Base-by-base conservation (phyloP, 2,888 invertebrate genomes). In the Falcaria lacertinaria region DNA sequence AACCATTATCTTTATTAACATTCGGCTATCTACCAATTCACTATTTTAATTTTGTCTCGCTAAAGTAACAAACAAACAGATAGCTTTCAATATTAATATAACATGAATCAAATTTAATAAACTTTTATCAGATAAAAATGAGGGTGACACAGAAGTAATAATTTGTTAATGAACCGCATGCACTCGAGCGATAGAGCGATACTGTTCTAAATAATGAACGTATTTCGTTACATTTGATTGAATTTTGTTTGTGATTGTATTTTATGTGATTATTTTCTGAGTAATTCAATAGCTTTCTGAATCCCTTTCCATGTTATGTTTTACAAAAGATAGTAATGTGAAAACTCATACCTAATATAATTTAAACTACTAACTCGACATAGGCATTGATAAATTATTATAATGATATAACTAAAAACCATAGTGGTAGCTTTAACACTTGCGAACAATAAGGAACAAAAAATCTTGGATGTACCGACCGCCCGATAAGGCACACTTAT, bases 61-160 rank as follows among this genome's bases (percentile, higher is more conserved):
- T 65, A 58, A 69, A 65, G 63, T 60, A 66, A 71, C 62, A 62
- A 57, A 74, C 80, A 53, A 65, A 59, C 54, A 64, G 55, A 37
- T 8, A 4, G 14, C 19, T 37, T 56, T 52, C 61, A 59, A 72
- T 80, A 80, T 74, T 74, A 75, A 74, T 70, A 73, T 58, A 62
- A 71, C 65, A 69, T 65, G 60, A 68, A 63, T 71, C 69, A 77
- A 83, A 80, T 80, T 84, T 85, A 87, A 85, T 87, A 84, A 80
- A 74, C 68, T 64, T 52, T 73, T 87, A 87, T 86, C 86, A 55
- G 56, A 71, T 60, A 72, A 61, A 70, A 73, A 78, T 79, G 75
- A 69, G 66, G 67, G 73, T 64, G 68, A 65, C 67, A 60, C 55
- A 58, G 64, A 72, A 64, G 64, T 69, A 77, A 74, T 77, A 74